Evolutionary conservation across 2,888 invertebrate genomes (phyloP).

Genomic region (Sarcophaga carnaria): DNA sequence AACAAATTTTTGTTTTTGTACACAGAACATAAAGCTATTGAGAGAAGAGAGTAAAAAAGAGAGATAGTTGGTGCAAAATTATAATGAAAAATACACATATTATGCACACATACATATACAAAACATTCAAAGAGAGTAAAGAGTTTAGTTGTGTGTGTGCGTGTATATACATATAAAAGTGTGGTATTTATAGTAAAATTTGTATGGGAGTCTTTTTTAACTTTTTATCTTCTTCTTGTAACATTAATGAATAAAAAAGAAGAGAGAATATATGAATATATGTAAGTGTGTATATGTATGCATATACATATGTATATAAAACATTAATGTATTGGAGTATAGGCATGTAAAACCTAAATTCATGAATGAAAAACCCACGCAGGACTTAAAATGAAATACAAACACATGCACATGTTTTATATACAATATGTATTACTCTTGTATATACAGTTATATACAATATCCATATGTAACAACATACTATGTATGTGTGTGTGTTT

Average conservation of each 20-base stretch:
- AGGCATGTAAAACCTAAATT: constrained; percentile 69
- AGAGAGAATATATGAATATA: constrained; percentile 22
- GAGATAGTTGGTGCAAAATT: not conserved
- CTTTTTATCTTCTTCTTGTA: no score
- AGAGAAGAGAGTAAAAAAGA: not conserved
- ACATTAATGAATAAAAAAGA: no score
- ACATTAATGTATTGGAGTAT: constrained; percentile 31
- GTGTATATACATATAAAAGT: not conserved
- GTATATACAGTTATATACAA: not conserved
- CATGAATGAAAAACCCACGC: constrained; percentile 81
- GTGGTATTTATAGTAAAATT: constrained; percentile 45
- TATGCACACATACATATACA: not conserved
- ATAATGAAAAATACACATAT: constrained; percentile 23
- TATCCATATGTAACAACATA: not conserved
- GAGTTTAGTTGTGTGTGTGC: not conserved
- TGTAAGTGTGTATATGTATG: constrained; percentile 55
- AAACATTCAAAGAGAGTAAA: not conserved
- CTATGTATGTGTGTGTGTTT: not conserved
- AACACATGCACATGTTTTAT: constrained; percentile 15
- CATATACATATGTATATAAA: constrained; percentile 7
- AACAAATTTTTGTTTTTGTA: not conserved
- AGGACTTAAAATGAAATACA: constrained; percentile 62
- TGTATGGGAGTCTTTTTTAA: constrained; percentile 3
- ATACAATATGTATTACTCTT: not conserved
- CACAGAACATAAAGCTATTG: not conserved